Evolutionary conservation across 2,113 vertebrate species (phyloP).

Genomic region (Upupa epops): DNA sequence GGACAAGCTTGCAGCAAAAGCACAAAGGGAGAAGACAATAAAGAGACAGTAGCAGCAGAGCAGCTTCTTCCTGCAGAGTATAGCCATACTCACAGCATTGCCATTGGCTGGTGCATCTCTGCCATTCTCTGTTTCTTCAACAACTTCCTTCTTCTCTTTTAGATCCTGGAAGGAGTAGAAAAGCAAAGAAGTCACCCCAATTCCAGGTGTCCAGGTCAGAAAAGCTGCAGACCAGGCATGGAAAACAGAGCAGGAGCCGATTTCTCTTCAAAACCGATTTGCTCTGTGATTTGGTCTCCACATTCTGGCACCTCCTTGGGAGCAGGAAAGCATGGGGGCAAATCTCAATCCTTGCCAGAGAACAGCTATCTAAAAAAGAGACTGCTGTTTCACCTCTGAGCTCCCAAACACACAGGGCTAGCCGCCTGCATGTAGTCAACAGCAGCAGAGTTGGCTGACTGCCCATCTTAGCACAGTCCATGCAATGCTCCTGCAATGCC

Average conservation of each 20-base stretch:
- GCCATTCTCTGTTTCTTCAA: constrained; percentile 94
- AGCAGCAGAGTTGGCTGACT: constrained; percentile 37
- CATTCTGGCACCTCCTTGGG: constrained; percentile 32
- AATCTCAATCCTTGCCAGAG: constrained; percentile 32
- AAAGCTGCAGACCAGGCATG: constrained; percentile 21
- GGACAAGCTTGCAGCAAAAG: not conserved
- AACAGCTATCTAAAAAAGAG: constrained; percentile 34
- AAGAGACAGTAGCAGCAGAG: accelerated
- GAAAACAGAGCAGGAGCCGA: not conserved
- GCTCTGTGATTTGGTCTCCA: constrained; percentile 5
- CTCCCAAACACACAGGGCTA: constrained; percentile 6
- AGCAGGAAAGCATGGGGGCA: not conserved
- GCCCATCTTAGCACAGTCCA: constrained; percentile 50
- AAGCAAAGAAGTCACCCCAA: constrained; percentile 28
- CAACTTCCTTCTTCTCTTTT: constrained; percentile 94
- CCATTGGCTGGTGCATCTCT: constrained; percentile 91
- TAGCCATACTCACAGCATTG: constrained; percentile 84
- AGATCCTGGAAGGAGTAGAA: constrained; percentile 82
- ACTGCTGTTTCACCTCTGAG: constrained; percentile 36
- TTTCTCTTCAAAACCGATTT: constrained; percentile 15
- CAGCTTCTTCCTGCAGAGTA: not conserved
- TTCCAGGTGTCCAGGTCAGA: constrained; percentile 2
- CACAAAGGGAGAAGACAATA: not conserved
- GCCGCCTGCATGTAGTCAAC: not conserved
- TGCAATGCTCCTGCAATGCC: constrained; percentile 35